Conservation (phyloP, 2,888 invertebrate genomes). For the Diachrysia chrysitis region DNA sequence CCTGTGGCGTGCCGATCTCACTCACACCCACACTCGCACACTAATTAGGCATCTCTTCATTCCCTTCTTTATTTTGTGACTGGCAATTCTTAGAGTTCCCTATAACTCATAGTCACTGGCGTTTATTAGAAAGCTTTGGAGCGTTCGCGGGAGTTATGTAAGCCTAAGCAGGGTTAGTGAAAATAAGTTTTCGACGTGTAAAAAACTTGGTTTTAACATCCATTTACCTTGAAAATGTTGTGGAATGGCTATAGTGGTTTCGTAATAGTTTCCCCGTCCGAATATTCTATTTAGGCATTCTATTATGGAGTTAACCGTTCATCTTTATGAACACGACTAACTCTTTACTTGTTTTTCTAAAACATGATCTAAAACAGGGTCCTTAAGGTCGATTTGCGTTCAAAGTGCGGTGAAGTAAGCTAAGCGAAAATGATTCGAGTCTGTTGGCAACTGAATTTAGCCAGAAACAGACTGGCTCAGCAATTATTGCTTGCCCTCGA, state of each 20-base stretch:
- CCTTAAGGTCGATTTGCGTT: slow-evolving; percentile 28
- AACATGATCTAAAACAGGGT: slow-evolving; percentile 18
- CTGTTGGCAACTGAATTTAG: slow-evolving; percentile 58
- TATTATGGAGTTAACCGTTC: slow-evolving; percentile 29
- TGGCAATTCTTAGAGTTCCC: slow-evolving; percentile 31
- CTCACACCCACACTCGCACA: slow-evolving; percentile 48
- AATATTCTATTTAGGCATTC: slow-evolving; percentile 44
- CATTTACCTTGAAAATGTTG: slow-evolving; percentile 50
- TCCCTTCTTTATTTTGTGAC: slow-evolving; percentile 43
- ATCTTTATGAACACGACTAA: slow-evolving; percentile 33
- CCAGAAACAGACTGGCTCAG: slow-evolving; percentile 66
- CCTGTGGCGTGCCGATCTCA: slow-evolving; percentile 52
- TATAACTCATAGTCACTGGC: slow-evolving; percentile 42
- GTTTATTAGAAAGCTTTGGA: slow-evolving; percentile 47
- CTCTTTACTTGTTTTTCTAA: slow-evolving; percentile 21
- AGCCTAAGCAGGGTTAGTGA: slow-evolving; percentile 30
- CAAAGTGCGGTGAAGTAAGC: slow-evolving; percentile 36
- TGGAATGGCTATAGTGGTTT: slow-evolving; percentile 40
- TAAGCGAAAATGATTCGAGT: slow-evolving; percentile 56
- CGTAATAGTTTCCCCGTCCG: slow-evolving; percentile 29
- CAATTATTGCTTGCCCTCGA: slow-evolving; percentile 81
- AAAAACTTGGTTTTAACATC: slow-evolving; percentile 51
- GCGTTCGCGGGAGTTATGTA: slow-evolving; percentile 38
- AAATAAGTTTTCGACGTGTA: slow-evolving; percentile 21
- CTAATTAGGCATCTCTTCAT: slow-evolving; percentile 60